Evolutionary conservation across 2,113 vertebrate genomes (phyloP).

Genomic region (Cephalopholis sonnerati): DNA sequence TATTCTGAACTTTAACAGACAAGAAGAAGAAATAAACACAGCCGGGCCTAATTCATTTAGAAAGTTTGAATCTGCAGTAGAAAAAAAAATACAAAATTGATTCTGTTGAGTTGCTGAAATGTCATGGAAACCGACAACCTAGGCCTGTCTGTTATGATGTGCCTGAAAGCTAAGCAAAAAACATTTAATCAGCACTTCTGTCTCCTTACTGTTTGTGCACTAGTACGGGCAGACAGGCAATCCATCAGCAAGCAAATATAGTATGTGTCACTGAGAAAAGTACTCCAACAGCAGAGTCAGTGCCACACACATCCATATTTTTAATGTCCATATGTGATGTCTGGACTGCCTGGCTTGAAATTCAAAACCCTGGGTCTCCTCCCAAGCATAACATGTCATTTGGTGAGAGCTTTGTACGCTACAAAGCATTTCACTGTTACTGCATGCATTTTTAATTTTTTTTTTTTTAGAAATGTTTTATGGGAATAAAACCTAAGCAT

Average conservation of each 20-base stretch:
- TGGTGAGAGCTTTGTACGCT: conserved; percentile 13
- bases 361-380: conserved; percentile 23
- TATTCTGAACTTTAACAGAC: conserved; percentile 17
- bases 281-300: conserved; percentile 48
- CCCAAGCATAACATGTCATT: conserved; percentile 35
- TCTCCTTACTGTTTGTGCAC: conserved; percentile 63
- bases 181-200: conserved; percentile 77
- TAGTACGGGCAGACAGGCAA: conserved; percentile 60
- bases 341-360: conserved; percentile 49
- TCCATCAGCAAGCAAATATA: conserved; percentile 76
- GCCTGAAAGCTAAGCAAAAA: conserved; percentile 62
- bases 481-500: conserved; percentile 16
- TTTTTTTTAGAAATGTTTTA: neutral
- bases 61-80: conserved; percentile 23
- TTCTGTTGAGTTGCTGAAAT: conserved; percentile 18
- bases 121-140: conserved; percentile 37
- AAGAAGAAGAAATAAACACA: conserved; percentile 24
- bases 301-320: conserved; percentile 60
- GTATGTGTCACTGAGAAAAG: conserved; percentile 66
- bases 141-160: conserved; percentile 44
- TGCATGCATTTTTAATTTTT: conserved; percentile 10
- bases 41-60: conserved; percentile 11
- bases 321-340: conserved; percentile 54
- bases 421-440: neutral
- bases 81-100: conserved; percentile 15